Evolutionary conservation across 2,113 vertebrate species (phyloP).

Genomic region (Melanocharis versteri): DNA sequence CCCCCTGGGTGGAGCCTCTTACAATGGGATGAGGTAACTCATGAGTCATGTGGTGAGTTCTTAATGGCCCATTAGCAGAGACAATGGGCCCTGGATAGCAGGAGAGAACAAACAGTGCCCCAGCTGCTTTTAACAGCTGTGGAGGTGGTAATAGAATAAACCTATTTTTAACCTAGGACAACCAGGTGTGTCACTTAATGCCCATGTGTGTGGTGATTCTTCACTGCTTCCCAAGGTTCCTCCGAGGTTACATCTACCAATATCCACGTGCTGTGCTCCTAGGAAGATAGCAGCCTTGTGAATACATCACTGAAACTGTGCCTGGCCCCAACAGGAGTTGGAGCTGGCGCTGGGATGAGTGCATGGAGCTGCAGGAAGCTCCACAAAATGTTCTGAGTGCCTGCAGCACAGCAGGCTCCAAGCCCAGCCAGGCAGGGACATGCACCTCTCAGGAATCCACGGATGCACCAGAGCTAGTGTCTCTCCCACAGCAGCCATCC

Average conservation of each 20-base stretch:
- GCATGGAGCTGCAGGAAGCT: background rate
- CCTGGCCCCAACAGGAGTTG: background rate
- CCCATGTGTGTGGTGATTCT: rapidly evolving
- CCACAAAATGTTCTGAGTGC: background rate
- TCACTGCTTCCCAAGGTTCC: background rate
- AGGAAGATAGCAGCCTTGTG: background rate
- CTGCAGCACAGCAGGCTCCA: background rate
- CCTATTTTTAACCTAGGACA: no score
- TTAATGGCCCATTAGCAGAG: no score
- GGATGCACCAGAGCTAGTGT: background rate
- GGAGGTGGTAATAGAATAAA: no score
- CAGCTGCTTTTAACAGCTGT: no score
- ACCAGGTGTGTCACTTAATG: background rate
- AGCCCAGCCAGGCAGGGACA: background rate
- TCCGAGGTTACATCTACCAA: background rate
- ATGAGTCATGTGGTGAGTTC: no score
- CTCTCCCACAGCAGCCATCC: background rate
- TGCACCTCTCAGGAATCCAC: background rate
- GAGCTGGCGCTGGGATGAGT: background rate
- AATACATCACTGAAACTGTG: background rate
- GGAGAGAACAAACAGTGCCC: no score
- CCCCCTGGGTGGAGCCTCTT: no score
- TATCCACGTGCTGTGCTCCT: background rate
- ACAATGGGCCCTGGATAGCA: no score
- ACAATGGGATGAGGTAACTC: no score